Evolutionary conservation across 2,888 invertebrate genomes (phyloP).

Genomic region (Lochmaea capreae): DNA sequence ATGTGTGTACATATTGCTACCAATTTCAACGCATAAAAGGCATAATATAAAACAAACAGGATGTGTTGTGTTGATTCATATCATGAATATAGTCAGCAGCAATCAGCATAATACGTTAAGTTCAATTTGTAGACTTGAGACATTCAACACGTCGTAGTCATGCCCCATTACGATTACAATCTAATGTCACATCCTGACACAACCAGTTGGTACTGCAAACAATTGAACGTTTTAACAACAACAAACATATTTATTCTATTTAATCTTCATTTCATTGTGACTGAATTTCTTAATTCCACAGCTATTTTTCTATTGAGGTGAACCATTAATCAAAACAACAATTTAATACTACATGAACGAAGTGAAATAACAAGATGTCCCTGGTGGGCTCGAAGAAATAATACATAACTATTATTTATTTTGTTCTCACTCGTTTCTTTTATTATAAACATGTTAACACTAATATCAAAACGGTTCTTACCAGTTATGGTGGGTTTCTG

Average conservation of each 20-base stretch:
- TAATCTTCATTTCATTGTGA: slow-evolving; percentile 46
- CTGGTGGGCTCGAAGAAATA: neutral
- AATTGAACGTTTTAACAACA: slow-evolving; percentile 50
- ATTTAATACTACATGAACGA: slow-evolving; percentile 21
- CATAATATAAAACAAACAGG: slow-evolving; percentile 44
- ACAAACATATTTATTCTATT: slow-evolving; percentile 47
- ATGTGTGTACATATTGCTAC: slow-evolving; percentile 24
- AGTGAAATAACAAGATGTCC: neutral
- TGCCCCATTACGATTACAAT: slow-evolving; percentile 36
- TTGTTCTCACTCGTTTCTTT: neutral
- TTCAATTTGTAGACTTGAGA: slow-evolving; percentile 49
- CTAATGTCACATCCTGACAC: slow-evolving; percentile 48
- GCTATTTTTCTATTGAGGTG: slow-evolving; percentile 39
- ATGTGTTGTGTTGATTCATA: slow-evolving; percentile 49
- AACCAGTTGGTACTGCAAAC: slow-evolving; percentile 55
- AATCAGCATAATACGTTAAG: slow-evolving; percentile 53
- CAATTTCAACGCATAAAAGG: slow-evolving; percentile 21
- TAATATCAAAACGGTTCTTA: too few relatives aligned
- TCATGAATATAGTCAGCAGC: slow-evolving; percentile 53
- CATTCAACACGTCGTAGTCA: slow-evolving; percentile 40
- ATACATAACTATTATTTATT: neutral
- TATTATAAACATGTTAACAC: too few relatives aligned
- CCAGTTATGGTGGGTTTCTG: too few relatives aligned
- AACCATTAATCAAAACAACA: slow-evolving; percentile 34
- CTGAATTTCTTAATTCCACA: slow-evolving; percentile 42